Percentiles rank a stretch among this genome's conserved stretches.
These are phyloP conservation scores for Bambusicola thoracicus DNA, from an alignment of 2,113 vertebrate species.

Conservation along the genomic window DNA sequence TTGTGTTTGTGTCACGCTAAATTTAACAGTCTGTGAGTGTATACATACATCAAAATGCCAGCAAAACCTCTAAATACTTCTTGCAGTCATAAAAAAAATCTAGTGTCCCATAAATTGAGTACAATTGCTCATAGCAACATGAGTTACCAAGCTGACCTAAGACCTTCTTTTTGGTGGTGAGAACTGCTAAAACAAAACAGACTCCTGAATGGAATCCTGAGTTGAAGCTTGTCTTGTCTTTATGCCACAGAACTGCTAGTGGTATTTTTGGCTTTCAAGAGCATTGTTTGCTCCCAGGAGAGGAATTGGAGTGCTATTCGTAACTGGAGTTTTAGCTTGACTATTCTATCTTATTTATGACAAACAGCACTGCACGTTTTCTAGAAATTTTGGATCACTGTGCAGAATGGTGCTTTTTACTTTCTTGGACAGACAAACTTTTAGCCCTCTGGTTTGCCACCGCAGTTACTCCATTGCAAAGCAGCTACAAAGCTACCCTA, in stretches of 20 bases:
- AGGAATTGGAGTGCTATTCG: neutral
- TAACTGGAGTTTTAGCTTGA: neutral
- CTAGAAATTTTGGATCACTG: neutral
- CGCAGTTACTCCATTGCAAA: neutral
- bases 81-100: neutral
- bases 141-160: neutral
- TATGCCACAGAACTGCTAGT: neutral
- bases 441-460: neutral
- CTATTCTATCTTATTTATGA: neutral
- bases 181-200: neutral
- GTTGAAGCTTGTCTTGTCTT: neutral
- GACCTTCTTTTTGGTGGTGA: neutral
- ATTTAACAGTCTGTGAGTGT: neutral
- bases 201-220: neutral
- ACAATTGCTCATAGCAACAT: neutral
- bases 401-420: neutral
- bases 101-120: neutral
- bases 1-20: neutral
- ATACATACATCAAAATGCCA: neutral
- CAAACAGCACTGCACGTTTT: neutral
- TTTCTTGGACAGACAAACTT: neutral
- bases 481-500: neutral
- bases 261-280: neutral
- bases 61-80: neutral
- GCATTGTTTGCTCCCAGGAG: neutral